Percentiles rank a stretch among this genome's conserved stretches.
phyloP scores from a whole-genome alignment of 2,797 vertebrate species.

The Phoeniculus purpureus region DNA sequence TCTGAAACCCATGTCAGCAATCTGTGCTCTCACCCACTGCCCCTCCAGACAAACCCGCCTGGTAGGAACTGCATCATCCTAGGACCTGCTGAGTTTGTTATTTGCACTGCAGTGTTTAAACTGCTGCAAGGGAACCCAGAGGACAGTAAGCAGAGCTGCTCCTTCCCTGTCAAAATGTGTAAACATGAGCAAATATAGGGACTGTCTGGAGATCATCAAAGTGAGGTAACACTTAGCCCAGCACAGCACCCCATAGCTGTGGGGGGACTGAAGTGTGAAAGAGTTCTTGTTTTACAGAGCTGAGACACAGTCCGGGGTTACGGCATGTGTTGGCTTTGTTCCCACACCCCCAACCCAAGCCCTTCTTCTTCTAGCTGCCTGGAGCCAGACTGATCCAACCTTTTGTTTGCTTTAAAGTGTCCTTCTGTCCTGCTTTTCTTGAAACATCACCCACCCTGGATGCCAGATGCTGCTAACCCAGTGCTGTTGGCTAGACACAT shows the following conservation, averaged over 20 bases:
- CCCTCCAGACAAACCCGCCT: neutral
- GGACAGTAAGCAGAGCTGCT: conserved; percentile 57
- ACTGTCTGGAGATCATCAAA: conserved; percentile 64
- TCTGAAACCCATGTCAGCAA: neutral
- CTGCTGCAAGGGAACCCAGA: neutral
- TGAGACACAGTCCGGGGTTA: neutral
- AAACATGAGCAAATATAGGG: conserved; percentile 67
- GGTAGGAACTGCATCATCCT: fast-evolving
- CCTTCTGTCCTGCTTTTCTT: neutral
- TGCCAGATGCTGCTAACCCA: neutral
- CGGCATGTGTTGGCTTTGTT: neutral
- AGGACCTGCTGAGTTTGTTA: neutral
- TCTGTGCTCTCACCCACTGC: neutral
- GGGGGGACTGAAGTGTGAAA: neutral
- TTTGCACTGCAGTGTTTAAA: neutral
- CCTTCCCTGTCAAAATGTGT: conserved; percentile 47
- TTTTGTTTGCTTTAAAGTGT: neutral
- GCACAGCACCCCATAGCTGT: neutral
- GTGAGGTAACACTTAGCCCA: conserved; percentile 37
- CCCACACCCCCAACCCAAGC: neutral
- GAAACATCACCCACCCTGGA: neutral
- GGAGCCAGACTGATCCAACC: neutral
- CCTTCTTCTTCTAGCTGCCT: neutral
- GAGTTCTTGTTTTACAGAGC: conserved; percentile 13
- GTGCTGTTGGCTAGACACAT: neutral